Percentiles rank a stretch among this genome's conserved stretches.
Conservation (phyloP, 2,113 vertebrate species). For the Tichodroma muraria region DNA sequence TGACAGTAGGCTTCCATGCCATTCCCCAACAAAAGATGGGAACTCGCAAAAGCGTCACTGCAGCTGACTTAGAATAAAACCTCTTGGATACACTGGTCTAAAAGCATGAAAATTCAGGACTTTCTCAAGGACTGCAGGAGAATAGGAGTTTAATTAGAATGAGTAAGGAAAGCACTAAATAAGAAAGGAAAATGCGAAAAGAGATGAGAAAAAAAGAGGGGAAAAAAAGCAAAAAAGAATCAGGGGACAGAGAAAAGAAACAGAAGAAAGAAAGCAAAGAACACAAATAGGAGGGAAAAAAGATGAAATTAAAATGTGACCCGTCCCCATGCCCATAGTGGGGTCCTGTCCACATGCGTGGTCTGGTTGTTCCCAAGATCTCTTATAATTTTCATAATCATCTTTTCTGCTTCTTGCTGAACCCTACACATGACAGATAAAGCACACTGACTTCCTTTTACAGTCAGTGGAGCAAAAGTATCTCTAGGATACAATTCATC, state of each 20-base stretch:
- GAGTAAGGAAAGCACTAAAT: background rate
- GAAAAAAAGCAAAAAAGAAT: background rate
- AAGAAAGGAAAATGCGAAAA: background rate
- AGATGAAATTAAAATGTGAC: background rate
- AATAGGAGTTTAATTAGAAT: background rate
- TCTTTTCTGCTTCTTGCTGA: background rate
- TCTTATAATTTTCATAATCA: background rate
- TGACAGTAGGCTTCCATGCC: background rate
- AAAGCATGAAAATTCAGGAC: background rate
- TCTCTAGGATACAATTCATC: background rate
- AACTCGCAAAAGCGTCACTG: background rate
- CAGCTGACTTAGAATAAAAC: background rate
- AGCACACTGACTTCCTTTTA: background rate
- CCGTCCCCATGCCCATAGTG: too few relatives aligned
- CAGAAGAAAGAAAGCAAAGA: background rate
- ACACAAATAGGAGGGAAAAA: background rate
- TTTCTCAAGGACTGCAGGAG: background rate
- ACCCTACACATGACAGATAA: background rate
- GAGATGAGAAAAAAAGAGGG: background rate
- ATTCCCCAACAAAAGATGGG: background rate
- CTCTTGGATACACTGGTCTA: background rate
- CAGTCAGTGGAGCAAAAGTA: background rate
- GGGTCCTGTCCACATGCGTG: rapidly evolving
- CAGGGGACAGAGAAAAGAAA: background rate
- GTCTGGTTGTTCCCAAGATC: background rate